Evolutionary conservation across 2,113 vertebrate species (phyloP).

Genomic region (Anolis carolinensis): DNA sequence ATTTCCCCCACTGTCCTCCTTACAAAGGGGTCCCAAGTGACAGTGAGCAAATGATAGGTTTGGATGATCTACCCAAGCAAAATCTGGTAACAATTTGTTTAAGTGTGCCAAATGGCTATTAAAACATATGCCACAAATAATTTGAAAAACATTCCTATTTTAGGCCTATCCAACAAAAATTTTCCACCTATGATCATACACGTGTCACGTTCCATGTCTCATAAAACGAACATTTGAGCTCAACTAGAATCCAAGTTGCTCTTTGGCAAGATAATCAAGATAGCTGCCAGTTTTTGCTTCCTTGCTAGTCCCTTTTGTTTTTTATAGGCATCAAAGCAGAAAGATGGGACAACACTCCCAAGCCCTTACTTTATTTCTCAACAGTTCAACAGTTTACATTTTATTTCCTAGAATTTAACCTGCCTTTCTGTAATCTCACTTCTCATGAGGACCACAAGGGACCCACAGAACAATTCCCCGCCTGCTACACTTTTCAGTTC

Average conservation of each 20-base stretch:
- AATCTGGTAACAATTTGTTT: background rate
- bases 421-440: background rate
- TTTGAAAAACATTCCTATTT: background rate
- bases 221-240: rapidly evolving
- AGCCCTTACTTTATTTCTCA: no score
- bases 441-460: background rate
- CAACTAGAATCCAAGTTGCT: rapidly evolving
- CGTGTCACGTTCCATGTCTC: rapidly evolving
- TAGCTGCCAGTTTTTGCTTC: background rate
- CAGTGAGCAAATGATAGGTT: background rate
- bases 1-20: no score
- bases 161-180: background rate
- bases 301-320: background rate
- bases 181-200: background rate
- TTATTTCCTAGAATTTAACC: background rate
- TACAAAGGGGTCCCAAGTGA: background rate
- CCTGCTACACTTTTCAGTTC: background rate
- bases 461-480: background rate
- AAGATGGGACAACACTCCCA: background rate
- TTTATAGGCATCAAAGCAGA: background rate
- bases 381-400: background rate
- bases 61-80: background rate
- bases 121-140: background rate
- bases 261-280: background rate
- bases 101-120: background rate